Evolutionary conservation across 2,888 invertebrate genomes (phyloP), one percentile per base, ranked within the genome.

Genomic region (Melanargia galathea): DNA sequence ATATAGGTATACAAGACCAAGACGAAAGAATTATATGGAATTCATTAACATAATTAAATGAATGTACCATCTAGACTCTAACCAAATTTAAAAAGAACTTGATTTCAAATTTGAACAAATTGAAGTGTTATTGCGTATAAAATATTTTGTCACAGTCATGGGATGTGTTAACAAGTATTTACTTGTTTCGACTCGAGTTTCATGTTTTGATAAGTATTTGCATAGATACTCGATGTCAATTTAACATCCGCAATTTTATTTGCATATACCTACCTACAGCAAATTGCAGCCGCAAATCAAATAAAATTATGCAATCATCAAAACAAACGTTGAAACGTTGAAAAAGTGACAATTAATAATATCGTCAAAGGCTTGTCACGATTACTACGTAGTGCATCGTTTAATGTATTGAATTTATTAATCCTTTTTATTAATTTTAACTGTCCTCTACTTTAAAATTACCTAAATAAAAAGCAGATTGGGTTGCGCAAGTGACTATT

Each of bases 241-340:
- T n/a, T 20, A 52, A 52, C 51, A 33, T 33, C 33, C 51, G 51
- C 51, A 13, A 51, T 33, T 33, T 51, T 51, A 18, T 51, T 33
- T 33, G 33, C 18, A 20, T 30, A 40, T 26, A n/a, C n/a, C n/a
- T n/a, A n/a, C n/a, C n/a, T 30, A 26, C 8, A 49, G 30, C 18
- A 16, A 30, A 30, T 24, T 35, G 13, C 35, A 35, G 13, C 35
- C 35, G 35, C 13, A 11, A 4, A 35, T 4, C 2, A 43, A 43
- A 2, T n/a, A 18, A 11, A 51, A 10, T 33, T 51, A 51, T 18
- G 30, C 16, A 51, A 51, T 51, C 33, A 16, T 18, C 26, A 51
- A 33, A 30, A 13, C n/a, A 26, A 49, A 51, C 33, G 8, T 18
- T 7, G 48, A 30, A 16, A 49, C 18, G 8, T 51, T 16, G 51